Evolutionary conservation across 2,113 vertebrate genomes (phyloP).

Genomic region (Pampusana beccarii): DNA sequence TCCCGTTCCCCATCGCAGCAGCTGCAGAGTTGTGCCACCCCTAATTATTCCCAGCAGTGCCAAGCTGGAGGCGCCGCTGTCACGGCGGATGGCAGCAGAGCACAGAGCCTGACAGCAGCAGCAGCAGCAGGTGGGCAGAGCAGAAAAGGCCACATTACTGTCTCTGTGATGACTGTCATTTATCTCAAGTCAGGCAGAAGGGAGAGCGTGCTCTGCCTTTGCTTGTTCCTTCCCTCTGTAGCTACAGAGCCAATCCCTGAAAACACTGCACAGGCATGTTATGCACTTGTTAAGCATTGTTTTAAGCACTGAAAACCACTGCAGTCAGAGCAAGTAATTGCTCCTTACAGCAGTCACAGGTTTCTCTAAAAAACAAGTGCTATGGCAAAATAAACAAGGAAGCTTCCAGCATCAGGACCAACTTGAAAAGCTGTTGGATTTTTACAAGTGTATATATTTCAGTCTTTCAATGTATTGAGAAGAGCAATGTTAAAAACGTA

Average conservation of each 20-base stretch:
- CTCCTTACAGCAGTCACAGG: background rate
- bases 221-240: background rate
- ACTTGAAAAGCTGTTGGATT: background rate
- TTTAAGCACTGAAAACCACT: background rate
- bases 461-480: background rate
- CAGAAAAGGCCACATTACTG: slow-evolving; percentile 70
- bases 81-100: slow-evolving; percentile 68
- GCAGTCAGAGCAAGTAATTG: background rate
- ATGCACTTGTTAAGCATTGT: background rate
- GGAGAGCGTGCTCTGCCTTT: slow-evolving; percentile 17
- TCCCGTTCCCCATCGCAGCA: background rate
- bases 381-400: background rate
- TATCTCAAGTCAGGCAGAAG: slow-evolving; percentile 67
- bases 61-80: slow-evolving; percentile 54
- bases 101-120: slow-evolving; percentile 63
- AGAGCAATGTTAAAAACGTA: background rate
- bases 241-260: background rate
- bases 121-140: slow-evolving; percentile 78
- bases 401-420: accelerated
- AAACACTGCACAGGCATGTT: background rate
- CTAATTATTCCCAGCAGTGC: slow-evolving; percentile 54
- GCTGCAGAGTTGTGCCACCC: slow-evolving; percentile 65
- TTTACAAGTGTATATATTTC: background rate
- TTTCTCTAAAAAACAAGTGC: background rate
- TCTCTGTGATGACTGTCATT: slow-evolving; percentile 73